Evolutionary conservation across 2,888 invertebrate species (phyloP), one percentile per base, ranked within the genome.

Genomic region (Psococerastis gibbosa): DNA sequence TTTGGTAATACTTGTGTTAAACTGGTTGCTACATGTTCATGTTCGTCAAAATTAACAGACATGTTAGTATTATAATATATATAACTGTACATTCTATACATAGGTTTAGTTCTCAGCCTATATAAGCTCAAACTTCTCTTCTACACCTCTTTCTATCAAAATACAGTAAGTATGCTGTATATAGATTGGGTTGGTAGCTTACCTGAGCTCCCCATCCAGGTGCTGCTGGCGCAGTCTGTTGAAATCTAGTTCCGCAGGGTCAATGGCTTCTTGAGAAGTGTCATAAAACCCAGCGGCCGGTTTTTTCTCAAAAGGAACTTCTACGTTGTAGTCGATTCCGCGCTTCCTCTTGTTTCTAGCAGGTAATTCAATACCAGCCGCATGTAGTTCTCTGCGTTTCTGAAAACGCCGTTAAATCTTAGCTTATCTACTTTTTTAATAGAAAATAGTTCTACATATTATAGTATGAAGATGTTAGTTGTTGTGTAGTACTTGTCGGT

Each of bases 271-370:
- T 47, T 75, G 78, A 0, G 85, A 75, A 0, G 97, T 95, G 59
- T 98, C 94, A 58, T 92, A 91, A 62, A 98, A 97, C 1, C 98
- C 97, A 9, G 76, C 56, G 0, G 91, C 81, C 0, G 95, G 92
- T 32, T 75, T 71, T 64, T 97, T 95, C 58, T 97, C 95, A 62
- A 99, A 98, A 0, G 98, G 94, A 52, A 98, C 82, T 65, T 99
- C 98, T 0, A 82, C 74, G 60, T 95, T 95, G 65, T 97, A 99
- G 60, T 98, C 91, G 3, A 99, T 87, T 0, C 91, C 89, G 9
- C 91, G 78, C 58, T 89, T 73, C 56, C 75, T 76, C 55, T 78
- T 78, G 45, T 76, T 71, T 18, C 69, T 50, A 41, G 52, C 49
- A 45, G 51, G 63, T 59, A 2, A 68, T 66, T 51, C 75, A 49